Base-by-base conservation (phyloP, 1,140 invertebrate species). In the Magallana ariakensis region DNA sequence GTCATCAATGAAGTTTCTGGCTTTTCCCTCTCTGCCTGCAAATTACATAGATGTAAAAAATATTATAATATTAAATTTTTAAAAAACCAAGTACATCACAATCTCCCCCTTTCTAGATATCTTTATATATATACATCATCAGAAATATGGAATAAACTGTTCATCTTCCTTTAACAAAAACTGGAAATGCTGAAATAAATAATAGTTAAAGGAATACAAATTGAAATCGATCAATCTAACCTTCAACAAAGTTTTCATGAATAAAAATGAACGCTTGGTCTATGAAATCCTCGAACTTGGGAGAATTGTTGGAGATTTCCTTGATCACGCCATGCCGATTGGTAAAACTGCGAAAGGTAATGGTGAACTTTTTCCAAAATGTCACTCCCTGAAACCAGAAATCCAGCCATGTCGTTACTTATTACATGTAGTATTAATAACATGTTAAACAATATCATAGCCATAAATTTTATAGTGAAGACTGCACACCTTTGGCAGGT, bases 201-300 rank as follows among this genome's bases (percentile, higher is more conserved):
- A 46, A 46, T 46, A 46, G 0, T 46, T 0, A 46, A 46, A 46
- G 0, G 33, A 46, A 46, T 46, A 46, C 15, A 60, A 83, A n/a
- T 9, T 55, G 7, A 10, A 83, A 83, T 62, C 60, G 15, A 16
- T 16, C 26, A 22, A 54, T 22, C 89, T 85, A 85, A 92, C 92
- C 91, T 80, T 92, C 90, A 57, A 92, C 87, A 89, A 90, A 92
- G 15, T 92, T 87, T 85, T 91, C 89, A 62, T 89, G 88, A 80
- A 92, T 90, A 75, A 89, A 87, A 57, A 90, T 89, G 70, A 92
- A 92, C 56, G 90, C 91, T 58, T 90, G 87, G 54, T 92, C 91
- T 11, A 92, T 70, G 3, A 90, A 55, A 58, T 91, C 83, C 46
- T 90, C 85, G 58, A 91, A 89, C 55, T 90, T 90, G n/a, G 86